Conservation (phyloP, 1,140 invertebrate species). For the Pseudomyrmex sp. region DNA sequence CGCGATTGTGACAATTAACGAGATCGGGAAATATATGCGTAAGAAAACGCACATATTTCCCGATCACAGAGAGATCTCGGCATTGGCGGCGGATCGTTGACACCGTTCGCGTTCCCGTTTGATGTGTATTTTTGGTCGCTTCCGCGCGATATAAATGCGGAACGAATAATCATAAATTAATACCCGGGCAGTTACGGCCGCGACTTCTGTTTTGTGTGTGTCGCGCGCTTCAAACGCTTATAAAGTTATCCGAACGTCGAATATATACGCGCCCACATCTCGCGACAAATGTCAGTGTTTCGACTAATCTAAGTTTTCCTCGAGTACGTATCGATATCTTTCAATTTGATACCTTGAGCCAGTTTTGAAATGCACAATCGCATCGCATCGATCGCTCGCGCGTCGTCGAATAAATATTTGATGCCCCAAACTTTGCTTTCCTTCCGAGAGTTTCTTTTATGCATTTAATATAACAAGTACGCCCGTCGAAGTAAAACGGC, state of each 20-base stretch:
- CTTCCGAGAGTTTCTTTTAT: slow-evolving; percentile 8
- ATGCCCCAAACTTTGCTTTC: slow-evolving; percentile 35
- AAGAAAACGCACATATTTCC: too few relatives aligned
- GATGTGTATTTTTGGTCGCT: slow-evolving; percentile 56
- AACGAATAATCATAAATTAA: slow-evolving; percentile 56
- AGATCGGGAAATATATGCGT: too few relatives aligned
- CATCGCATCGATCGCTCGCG: background rate
- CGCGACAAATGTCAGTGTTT: background rate
- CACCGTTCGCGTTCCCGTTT: slow-evolving; percentile 44
- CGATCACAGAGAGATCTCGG: background rate
- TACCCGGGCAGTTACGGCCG: slow-evolving; percentile 38
- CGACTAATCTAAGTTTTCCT: background rate
- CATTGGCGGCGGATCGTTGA: background rate
- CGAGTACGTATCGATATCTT: background rate
- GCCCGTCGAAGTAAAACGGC: slow-evolving; percentile 6
- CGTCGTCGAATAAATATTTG: slow-evolving; percentile 41
- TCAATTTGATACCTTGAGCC: background rate
- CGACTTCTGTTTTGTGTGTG: slow-evolving; percentile 37
- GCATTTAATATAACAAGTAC: slow-evolving; percentile 29
- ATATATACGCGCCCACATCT: background rate
- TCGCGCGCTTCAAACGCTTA: slow-evolving; percentile 18
- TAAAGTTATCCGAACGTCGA: slow-evolving; percentile 28
- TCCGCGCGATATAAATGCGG: slow-evolving; percentile 40
- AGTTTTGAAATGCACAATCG: background rate
- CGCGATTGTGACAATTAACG: slow-evolving; percentile 44